These are phyloP conservation scores for Dasypogon diadema DNA, from an alignment of 2,888 invertebrate species.

Conservation along the genomic window DNA sequence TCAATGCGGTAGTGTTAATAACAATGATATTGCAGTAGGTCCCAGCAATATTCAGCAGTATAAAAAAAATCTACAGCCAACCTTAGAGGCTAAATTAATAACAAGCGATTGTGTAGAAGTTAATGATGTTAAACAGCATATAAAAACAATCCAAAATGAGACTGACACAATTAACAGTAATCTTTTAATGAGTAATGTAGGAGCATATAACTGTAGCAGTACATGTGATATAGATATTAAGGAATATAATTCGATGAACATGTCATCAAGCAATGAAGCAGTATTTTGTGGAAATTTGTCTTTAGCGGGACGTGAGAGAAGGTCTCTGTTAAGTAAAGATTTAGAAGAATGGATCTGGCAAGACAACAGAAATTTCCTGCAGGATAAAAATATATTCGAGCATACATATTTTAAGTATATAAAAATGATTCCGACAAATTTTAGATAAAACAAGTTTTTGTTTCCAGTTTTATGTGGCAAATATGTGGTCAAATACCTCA, in stretches of 20 bases:
- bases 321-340: conserved; percentile 71
- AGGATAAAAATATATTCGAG: conserved; percentile 96
- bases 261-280: not conserved
- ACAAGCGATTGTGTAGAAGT: conserved; percentile 16
- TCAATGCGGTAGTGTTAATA: not conserved
- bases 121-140: conserved; percentile 27
- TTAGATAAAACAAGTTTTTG: not conserved
- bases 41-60: conserved; percentile 43
- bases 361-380: conserved; percentile 94
- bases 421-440: no score
- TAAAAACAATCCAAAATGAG: conserved; percentile 55
- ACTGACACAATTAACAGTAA: conserved; percentile 55
- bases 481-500: conserved; percentile 94
- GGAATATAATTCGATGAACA: conserved; percentile 55
- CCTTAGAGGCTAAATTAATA: conserved; percentile 45
- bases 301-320: conserved; percentile 56
- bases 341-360: conserved; percentile 97
- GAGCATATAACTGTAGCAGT: conserved; percentile 58
- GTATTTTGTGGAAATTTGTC: not conserved
- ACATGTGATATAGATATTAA: conserved; percentile 66
- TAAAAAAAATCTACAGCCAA: conserved; percentile 8
- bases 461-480: conserved; percentile 92
- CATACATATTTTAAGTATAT: conserved; percentile 93
- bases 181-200: conserved; percentile 54
- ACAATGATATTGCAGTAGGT: conserved; percentile 54